Conservation (phyloP, 2,113 vertebrate species). For the Telmatochromis sp. region DNA sequence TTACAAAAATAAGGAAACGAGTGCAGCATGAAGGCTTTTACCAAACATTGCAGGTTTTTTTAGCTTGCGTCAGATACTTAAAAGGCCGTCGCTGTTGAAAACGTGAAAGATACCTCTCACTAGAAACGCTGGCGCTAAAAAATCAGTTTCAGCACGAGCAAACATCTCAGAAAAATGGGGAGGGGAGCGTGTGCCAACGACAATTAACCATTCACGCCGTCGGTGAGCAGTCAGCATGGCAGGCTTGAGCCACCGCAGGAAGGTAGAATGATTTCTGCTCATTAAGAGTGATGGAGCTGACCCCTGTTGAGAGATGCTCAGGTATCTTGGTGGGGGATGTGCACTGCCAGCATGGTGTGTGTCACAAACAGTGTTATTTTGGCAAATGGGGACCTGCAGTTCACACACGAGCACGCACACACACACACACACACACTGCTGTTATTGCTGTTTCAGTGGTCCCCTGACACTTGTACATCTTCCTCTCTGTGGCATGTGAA, state of each 20-base stretch:
- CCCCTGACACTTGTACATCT: conserved; percentile 53
- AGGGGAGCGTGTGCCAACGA: neutral
- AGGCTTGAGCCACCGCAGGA: conserved; percentile 12
- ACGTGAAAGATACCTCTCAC: neutral
- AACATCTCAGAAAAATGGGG: neutral
- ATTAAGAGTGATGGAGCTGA: conserved; percentile 52
- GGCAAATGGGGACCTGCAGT: conserved; percentile 32
- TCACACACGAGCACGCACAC: conserved; percentile 35
- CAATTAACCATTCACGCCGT: conserved; percentile 13
- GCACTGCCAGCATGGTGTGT: conserved; percentile 49
- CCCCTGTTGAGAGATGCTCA: conserved; percentile 56
- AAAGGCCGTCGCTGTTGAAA: neutral
- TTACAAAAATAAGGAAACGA: neutral
- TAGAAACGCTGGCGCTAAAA: neutral
- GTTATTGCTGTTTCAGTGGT: conserved; percentile 64
- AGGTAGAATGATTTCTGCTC: conserved; percentile 35
- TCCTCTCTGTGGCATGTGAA: conserved; percentile 37
- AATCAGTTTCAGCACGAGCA: neutral
- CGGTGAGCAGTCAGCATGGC: conserved; percentile 18
- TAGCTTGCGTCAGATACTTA: neutral
- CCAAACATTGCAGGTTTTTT: neutral
- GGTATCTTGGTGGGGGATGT: conserved; percentile 55
- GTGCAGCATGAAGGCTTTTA: neutral
- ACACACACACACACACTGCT: conserved; percentile 25
- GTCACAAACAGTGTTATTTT: conserved; percentile 53